These are phyloP conservation scores for Caenorhabditis brenneri DNA, from an alignment of 1,140 invertebrate species.

Conservation along the genomic window DNA sequence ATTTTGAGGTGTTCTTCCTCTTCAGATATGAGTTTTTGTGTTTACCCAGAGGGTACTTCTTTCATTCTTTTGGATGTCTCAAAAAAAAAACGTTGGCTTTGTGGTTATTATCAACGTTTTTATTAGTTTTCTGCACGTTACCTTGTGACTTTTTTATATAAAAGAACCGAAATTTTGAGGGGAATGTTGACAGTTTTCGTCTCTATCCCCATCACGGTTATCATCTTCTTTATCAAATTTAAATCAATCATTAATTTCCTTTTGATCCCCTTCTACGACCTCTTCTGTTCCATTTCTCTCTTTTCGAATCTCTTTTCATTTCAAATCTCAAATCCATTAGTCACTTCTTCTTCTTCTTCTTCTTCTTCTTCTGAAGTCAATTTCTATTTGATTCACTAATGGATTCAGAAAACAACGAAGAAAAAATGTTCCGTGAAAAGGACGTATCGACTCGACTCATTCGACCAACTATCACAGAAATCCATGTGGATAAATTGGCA, in stretches of 20 bases:
- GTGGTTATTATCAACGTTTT: neutral
- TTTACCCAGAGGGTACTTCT: neutral
- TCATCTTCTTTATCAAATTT: slow-evolving; percentile 1
- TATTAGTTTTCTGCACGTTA: neutral
- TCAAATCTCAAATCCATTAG: slow-evolving; percentile 3
- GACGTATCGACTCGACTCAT: slow-evolving; percentile 60
- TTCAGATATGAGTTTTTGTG: slow-evolving; percentile 5
- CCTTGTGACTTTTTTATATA: neutral
- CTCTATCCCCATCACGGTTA: neutral
- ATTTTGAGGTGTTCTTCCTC: slow-evolving; percentile 5
- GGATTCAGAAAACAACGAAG: neutral
- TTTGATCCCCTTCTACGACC: neutral
- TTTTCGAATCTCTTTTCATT: neutral
- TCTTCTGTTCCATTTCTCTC: neutral
- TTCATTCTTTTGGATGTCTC: neutral
- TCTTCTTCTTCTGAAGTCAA: neutral
- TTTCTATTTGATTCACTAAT: neutral
- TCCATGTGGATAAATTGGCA: slow-evolving; percentile 49
- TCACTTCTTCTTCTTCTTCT: neutral
- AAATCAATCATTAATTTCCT: neutral
- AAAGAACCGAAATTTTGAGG: neutral
- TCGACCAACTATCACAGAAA: slow-evolving; percentile 53
- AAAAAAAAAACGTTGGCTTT: neutral
- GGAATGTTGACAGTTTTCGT: neutral
- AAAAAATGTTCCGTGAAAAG: slow-evolving; percentile 50